A percentile compares a stretch with the other conserved stretches of the same genome.
Evolutionary conservation across 2,113 vertebrate genomes (phyloP).

Genomic region (Cavia aperea): DNA sequence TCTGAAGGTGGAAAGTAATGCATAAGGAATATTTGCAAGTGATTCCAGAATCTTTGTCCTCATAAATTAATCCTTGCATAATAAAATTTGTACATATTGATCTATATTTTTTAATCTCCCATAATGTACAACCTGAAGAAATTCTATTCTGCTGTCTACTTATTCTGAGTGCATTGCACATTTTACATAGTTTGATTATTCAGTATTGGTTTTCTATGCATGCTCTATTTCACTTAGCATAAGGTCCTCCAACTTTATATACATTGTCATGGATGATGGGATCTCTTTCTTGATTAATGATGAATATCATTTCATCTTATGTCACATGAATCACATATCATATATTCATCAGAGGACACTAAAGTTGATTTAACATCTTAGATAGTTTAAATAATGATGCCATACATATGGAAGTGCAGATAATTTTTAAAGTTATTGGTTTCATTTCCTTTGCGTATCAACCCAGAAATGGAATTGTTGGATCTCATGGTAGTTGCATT

Average conservation of each 20-base stretch:
- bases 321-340: not conserved
- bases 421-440: not conserved
- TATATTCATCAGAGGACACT: not conserved
- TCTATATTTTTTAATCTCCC: not conserved
- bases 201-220: not conserved
- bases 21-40: not conserved
- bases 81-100: not conserved
- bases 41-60: not conserved
- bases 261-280: not conserved
- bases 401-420: not conserved
- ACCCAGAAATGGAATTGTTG: not conserved
- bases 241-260: not conserved
- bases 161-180: accelerated
- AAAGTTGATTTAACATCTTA: not conserved
- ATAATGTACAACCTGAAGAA: not conserved
- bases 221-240: not conserved
- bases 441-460: not conserved
- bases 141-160: not conserved
- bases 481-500: not conserved
- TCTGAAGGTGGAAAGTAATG: not conserved
- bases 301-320: not conserved
- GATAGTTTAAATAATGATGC: not conserved
- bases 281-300: not conserved
- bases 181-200: too few relatives aligned
- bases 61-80: not conserved